Evolutionary conservation across 2,888 invertebrate genomes (phyloP).

Genomic region (Anagyrus pseudococci): DNA sequence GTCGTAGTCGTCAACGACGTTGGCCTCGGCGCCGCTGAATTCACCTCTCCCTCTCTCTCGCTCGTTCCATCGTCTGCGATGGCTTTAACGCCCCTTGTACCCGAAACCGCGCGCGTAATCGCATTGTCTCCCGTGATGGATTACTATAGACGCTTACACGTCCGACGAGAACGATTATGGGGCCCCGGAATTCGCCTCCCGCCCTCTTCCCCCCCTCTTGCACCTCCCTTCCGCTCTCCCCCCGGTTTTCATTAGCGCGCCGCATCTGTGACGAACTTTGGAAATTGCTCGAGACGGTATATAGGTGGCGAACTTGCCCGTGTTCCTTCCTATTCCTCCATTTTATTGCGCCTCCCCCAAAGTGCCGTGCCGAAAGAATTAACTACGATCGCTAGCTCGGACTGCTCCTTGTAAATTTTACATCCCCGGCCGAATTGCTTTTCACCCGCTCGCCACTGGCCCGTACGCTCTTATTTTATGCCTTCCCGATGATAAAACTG

Average conservation of each 20-base stretch:
- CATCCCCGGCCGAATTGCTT: too few species aligned
- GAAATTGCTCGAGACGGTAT: neutral
- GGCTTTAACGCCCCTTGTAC: too few species aligned
- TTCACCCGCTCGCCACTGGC: too few species aligned
- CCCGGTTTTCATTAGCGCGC: constrained; percentile 18
- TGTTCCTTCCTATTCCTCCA: neutral
- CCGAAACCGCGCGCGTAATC: constrained; percentile 43
- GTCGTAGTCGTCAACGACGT: too few species aligned
- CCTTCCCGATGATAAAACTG: too few species aligned
- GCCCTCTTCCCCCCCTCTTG: neutral
- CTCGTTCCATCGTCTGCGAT: neutral
- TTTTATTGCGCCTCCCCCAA: too few species aligned
- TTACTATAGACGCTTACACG: constrained; percentile 41
- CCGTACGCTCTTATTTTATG: too few species aligned
- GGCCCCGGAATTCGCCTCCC: constrained; percentile 1
- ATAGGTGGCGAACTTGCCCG: neutral
- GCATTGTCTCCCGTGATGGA: constrained; percentile 49
- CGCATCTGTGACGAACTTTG: neutral
- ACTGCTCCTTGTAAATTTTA: too few species aligned
- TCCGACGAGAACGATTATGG: constrained; percentile 42
- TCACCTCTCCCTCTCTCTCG: neutral
- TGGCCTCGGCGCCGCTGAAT: too few species aligned
- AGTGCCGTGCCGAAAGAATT: too few species aligned
- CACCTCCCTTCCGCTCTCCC: constrained; percentile 5
- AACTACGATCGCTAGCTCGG: too few species aligned